Evolutionary conservation across 2,797 vertebrate species (phyloP), one percentile per base, ranked within the genome.

Genomic region (Peromyscus melanophrys): DNA sequence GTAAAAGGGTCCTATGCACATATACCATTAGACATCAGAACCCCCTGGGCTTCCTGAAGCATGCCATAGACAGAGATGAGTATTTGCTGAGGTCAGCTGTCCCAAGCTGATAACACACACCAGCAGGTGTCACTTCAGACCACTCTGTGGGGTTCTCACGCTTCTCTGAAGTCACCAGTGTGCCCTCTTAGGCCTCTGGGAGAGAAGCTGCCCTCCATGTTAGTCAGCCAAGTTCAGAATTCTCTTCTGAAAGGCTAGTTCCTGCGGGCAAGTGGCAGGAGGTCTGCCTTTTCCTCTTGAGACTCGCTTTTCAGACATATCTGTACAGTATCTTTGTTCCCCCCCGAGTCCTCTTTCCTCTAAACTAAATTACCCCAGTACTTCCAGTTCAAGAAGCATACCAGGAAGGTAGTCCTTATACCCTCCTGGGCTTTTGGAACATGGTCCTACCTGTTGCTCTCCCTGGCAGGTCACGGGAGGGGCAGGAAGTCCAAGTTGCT

Each of bases 371-470:
- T 11, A 37, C 16, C 16, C 43, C 0, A 69, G 8, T 9, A 25
- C 37, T 27, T 49, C 2, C 1, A 4, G 37, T 61, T 11, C 23
- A 19, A 34, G 29, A 55, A 76, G 61, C 10, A 4, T 6, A 21
- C 29, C 13, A 59, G 14, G 40, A 75, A 40, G 37, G 71, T 75
- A 17, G 37, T 40, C 40, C 25, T 73, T 63, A 14, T 3, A 10
- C 10, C 43, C 49, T 90, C 69, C n/a, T 19, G 37, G 9, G 43
- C 7, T 40, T 46, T 25, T 23, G 1, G n/a, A 29, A 19, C 0
- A 0, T 21, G 40, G 16, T 8, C 4, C 6, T 46, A n/a, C 14
- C 2, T 4, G 1, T 40, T 31, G 23, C 6, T 57, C 34, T n/a
- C 23, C 71, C 63, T 57, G 17, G 10, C 19, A 34, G 2, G 21